phyloP scores from a whole-genome alignment of 2,888 invertebrate species.

The Drosophila parthenogenetica region DNA sequence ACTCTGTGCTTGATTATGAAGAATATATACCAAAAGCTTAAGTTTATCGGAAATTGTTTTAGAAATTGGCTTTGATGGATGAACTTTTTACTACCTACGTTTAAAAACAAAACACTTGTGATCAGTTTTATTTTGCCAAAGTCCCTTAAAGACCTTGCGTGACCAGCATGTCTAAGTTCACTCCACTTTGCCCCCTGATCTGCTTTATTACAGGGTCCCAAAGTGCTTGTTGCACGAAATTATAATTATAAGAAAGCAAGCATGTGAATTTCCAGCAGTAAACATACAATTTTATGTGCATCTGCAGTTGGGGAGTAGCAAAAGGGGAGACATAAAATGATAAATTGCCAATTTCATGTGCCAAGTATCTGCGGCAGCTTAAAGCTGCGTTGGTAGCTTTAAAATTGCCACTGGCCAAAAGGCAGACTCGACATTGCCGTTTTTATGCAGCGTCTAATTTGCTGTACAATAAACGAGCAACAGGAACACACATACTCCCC shows the following conservation, averaged over 20 bases:
- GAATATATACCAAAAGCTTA: too few species aligned
- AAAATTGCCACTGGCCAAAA: constrained; percentile 10
- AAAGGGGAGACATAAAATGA: background rate
- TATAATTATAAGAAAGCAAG: background rate
- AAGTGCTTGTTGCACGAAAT: background rate
- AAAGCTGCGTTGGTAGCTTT: constrained; percentile 16
- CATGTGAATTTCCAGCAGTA: background rate
- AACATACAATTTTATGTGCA: constrained; percentile 1
- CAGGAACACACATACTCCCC: constrained; percentile 17
- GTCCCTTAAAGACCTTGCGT: too few species aligned
- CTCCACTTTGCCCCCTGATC: background rate
- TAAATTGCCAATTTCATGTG: background rate
- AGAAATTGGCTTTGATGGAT: too few species aligned
- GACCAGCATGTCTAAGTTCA: too few species aligned
- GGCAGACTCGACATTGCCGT: constrained; percentile 18
- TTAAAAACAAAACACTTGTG: too few species aligned
- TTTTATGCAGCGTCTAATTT: constrained; percentile 48
- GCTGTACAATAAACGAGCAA: constrained; percentile 26
- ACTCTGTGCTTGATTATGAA: background rate
- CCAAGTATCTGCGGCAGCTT: background rate
- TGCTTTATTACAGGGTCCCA: background rate
- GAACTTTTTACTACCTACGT: too few species aligned
- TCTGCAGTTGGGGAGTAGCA: background rate
- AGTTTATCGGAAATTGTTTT: too few species aligned
- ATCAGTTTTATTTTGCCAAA: too few species aligned